Conservation (phyloP, 2,888 invertebrate genomes). For the Microplitis deprimator region DNA sequence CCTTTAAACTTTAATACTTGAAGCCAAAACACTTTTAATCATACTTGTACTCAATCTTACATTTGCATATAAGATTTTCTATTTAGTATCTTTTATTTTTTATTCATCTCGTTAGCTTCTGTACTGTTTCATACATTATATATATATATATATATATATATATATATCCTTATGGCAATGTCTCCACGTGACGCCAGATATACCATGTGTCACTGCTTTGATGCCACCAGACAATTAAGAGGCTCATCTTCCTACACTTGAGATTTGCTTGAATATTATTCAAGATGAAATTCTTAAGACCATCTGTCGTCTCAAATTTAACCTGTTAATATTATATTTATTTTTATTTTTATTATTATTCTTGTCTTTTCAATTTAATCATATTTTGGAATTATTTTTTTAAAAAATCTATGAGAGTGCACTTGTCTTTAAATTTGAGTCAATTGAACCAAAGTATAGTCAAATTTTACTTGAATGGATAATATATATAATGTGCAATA, state of each 20-base stretch:
- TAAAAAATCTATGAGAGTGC: not conserved
- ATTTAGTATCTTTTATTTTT: not conserved
- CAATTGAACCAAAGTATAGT: too few species aligned
- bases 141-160: too few species aligned
- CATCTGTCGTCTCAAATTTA: constrained; percentile 22
- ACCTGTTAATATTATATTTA: constrained; percentile 2
- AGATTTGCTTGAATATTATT: constrained; percentile 23
- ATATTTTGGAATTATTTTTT: not conserved
- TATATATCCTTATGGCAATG: constrained; percentile 12
- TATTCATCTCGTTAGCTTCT: not conserved
- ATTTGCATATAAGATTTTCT: not conserved
- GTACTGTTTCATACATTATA: not conserved
- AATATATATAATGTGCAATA: too few species aligned
- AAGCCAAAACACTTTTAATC: not conserved
- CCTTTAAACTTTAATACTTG: not conserved
- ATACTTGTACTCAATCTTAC: not conserved
- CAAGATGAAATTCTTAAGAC: constrained; percentile 11
- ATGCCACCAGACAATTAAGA: constrained; percentile 36
- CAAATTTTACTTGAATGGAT: too few species aligned
- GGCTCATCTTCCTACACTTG: constrained; percentile 34
- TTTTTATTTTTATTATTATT: not conserved
- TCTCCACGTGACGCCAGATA: constrained; percentile 32
- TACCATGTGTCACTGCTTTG: constrained; percentile 19
- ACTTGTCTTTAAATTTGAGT: too few species aligned
- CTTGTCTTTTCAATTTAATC: not conserved